Base-by-base conservation (phyloP, 2,888 invertebrate genomes). In the Chorisops tibialis region DNA sequence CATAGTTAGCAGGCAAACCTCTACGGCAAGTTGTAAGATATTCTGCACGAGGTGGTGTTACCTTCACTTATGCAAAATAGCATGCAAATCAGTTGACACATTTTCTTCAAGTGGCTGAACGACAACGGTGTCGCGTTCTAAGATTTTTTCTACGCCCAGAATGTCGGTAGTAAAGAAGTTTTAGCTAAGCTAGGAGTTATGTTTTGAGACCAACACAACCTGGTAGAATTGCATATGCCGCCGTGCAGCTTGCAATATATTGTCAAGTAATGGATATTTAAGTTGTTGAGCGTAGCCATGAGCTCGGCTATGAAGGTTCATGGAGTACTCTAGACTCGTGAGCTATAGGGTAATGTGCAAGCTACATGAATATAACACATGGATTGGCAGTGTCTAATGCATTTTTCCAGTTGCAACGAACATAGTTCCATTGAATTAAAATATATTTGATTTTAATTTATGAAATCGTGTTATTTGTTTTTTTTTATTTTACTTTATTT, bases 21-120 rank as follows among this genome's bases (percentile, higher is more conserved):
- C 12, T 16, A 41, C 41, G 41, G 12, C 5, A 7, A 41, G 11
- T 30, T 54, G 12, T 18, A 41, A 45, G 56, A 14, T 56, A 30
- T 56, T 56, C 56, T 56, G 56, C 30, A 16, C 35, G 43, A 56
- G 56, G 56, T n/a, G n/a, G n/a, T 56, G 56, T 56, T 56, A 65
- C 64, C 64, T 65, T 65, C 64, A 65, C 62, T 62, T 65, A 65
- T 65, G 65, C 65, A 65, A 65, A 65, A 43, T 56, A 35, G 56
- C 43, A 56, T 56, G 56, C 16, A 56, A 56, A 56, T 56, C n/a
- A 56, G 56, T 56, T 56, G 56, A 56, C 56, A 56, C 56, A 45
- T 45, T 56, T 56, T 56, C 43, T 21, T 24, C 45, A 22, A 43
- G 45, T 39, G 56, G 48, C 48, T 24, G 19, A 37, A 24, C 38